Base-by-base conservation (phyloP, 2,888 invertebrate species). In the Sesia apiformis region DNA sequence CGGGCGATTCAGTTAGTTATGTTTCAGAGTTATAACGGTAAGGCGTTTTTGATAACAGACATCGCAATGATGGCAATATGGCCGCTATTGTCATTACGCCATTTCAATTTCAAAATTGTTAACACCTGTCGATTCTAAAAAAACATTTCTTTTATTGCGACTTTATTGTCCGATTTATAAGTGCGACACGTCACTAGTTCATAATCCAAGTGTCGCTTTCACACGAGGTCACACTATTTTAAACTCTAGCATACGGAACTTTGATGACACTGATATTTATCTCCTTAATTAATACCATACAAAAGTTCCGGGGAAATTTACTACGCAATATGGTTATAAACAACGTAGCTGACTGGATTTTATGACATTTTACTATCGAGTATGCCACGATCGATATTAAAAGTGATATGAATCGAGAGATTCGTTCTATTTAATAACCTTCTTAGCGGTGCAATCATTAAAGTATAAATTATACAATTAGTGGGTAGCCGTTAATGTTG, bases 1-100 rank as follows among this genome's bases (percentile, higher is more conserved):
- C 72, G 69, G 72, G 72, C 69, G 74, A 79, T 83, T 87, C 75
- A 79, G 84, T 84, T 78, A 77, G 79, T 78, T 83, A 80, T 78
- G 78, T 77, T 69, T 61, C 52, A 57, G 55, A 56, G 53, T 40
- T 56, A 65, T 82, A 84, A 85, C 84, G 82, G 84, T 78, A 74
- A 62, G 71, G 70, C 64, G 71, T 78, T 80, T 84, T 84, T 82
- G 84, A 84, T 84, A 50, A 50, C 38, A 50, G 50, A 50, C 50
- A 50, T 38, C 50, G 38, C 50, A 54, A 51, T 54, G 38, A 54
- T 51, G 42, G 51, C 54, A 51, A 39, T 43, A 42, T n/a, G 38
- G 38, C 51, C 43, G 43, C 56, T 52, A 57, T 57, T 61, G 59
- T 61, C 59, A 61, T 61, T 58, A 59, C 46, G 46, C 7, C 46